Conservation (phyloP, 2,113 vertebrate genomes). For the Mustela lutreola region DNA sequence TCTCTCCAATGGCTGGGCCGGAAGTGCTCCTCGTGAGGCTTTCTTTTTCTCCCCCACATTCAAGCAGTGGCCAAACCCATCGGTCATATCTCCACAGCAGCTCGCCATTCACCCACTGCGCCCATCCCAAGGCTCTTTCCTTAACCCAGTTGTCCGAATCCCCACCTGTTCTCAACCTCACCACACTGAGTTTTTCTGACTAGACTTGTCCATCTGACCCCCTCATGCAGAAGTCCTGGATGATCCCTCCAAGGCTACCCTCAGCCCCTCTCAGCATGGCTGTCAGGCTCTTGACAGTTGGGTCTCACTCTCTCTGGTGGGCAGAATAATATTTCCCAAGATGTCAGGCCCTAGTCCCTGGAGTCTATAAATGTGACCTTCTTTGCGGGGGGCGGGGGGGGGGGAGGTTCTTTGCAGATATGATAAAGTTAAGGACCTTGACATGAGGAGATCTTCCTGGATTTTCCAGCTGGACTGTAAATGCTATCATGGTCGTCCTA, state of each 20-base stretch:
- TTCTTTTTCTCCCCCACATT: neutral
- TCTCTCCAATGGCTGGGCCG: neutral
- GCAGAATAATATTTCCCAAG: neutral
- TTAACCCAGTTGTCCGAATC: neutral
- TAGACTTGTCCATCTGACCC: neutral
- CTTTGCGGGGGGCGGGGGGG: neutral
- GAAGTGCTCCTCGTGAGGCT: neutral
- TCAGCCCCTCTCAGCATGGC: neutral
- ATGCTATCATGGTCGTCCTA: neutral
- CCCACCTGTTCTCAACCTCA: neutral
- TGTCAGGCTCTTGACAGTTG: neutral
- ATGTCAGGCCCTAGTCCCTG: neutral
- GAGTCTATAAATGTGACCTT: neutral
- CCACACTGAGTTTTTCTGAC: neutral
- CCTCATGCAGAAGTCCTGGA: neutral
- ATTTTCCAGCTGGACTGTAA: neutral
- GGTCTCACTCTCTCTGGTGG: neutral
- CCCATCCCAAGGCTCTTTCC: neutral
- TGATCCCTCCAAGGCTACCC: neutral
- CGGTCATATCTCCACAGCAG: accelerated
- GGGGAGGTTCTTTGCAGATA: neutral
- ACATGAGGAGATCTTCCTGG: neutral
- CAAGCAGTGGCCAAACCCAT: neutral
- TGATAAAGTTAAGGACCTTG: neutral
- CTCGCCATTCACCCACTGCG: neutral